phyloP scores from a whole-genome alignment of 2,113 vertebrate species.

The Uropsilus gracilis region DNA sequence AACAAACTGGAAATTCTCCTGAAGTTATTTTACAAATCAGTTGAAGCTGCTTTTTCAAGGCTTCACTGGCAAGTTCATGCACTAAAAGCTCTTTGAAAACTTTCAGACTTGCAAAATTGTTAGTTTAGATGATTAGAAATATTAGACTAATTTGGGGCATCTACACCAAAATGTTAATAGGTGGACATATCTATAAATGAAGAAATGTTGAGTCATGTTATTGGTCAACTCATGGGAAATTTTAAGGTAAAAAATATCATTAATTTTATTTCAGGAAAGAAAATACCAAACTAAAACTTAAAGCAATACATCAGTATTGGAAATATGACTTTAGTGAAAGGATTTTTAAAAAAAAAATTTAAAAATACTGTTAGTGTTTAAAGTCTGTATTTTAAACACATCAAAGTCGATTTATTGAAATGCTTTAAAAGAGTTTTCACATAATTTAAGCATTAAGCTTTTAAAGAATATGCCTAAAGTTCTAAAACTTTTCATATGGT shows the following conservation, averaged over 20 bases:
- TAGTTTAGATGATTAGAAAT: not conserved
- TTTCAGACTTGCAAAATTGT: not conserved
- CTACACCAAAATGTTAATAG: not conserved
- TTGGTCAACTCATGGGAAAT: not conserved
- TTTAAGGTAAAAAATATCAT: not conserved
- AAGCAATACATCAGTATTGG: not conserved
- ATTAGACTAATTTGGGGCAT: not conserved
- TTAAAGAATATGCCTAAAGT: not conserved
- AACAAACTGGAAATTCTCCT: not conserved
- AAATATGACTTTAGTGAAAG: slow-evolving; percentile 9
- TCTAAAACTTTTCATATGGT: not conserved
- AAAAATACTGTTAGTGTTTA: not conserved
- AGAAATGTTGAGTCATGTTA: slow-evolving; percentile 8
- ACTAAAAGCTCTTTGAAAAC: slow-evolving; percentile 21
- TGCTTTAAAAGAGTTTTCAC: not conserved
- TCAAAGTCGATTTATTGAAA: not conserved
- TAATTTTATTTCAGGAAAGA: slow-evolving; percentile 27
- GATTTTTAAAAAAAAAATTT: not conserved
- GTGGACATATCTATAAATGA: not conserved
- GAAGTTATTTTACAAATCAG: not conserved
- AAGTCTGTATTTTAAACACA: not conserved
- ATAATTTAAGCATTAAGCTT: not conserved
- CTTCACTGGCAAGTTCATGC: not conserved
- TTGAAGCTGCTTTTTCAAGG: not conserved
- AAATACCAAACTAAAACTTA: slow-evolving; percentile 4